These are phyloP conservation scores for Frankliniella intonsa DNA, from an alignment of 2,888 invertebrate species.

Conservation along the genomic window DNA sequence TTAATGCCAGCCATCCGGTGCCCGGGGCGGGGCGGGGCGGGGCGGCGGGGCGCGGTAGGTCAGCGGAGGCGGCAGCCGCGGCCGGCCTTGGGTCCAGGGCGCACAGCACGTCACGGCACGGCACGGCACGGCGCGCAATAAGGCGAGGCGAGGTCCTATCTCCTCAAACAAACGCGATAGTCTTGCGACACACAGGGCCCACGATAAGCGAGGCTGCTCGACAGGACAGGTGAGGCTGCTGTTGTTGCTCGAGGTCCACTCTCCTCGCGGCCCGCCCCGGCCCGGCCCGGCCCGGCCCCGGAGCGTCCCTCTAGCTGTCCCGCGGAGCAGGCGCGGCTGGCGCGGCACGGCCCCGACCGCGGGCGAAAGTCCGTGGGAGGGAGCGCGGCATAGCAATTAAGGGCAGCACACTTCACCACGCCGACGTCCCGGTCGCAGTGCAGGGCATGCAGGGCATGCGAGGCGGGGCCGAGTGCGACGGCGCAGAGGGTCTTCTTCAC, in stretches of 20 bases:
- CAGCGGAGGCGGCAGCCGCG: background rate
- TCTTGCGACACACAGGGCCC: background rate
- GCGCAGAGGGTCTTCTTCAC: background rate
- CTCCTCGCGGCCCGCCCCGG: background rate
- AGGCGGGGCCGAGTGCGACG: no score
- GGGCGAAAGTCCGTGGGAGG: conserved; percentile 23
- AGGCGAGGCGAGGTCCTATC: background rate
- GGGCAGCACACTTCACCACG: conserved; percentile 15
- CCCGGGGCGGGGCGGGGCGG: background rate
- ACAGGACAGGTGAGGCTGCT: background rate
- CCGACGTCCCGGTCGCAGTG: background rate
- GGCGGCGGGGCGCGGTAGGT: background rate
- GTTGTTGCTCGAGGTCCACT: background rate
- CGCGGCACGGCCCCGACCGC: background rate
- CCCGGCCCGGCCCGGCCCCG: background rate
- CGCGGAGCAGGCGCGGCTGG: background rate
- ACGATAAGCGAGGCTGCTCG: background rate
- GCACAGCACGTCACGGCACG: background rate
- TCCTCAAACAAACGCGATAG: background rate
- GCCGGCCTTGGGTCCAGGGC: background rate
- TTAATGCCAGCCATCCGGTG: conserved; percentile 9
- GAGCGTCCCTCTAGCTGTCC: background rate
- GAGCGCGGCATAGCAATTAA: conserved; percentile 20
- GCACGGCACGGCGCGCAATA: background rate
- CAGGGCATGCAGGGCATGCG: background rate